Conservation (phyloP, 1,140 invertebrate species). For the Bombus confusus region DNA sequence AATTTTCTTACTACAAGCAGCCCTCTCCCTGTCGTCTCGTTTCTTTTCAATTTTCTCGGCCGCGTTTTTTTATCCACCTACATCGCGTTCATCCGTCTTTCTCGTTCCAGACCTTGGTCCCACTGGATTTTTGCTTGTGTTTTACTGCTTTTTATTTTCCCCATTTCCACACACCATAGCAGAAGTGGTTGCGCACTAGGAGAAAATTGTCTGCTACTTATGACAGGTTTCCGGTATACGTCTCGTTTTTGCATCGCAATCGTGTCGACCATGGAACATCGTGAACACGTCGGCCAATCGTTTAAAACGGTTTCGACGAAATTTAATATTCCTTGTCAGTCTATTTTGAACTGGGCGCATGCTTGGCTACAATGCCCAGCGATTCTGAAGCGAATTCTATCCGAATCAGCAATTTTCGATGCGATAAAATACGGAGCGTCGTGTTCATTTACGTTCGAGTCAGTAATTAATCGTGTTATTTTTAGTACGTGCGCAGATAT, state of each 20-base stretch:
- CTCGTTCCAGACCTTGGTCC: conserved; percentile 1
- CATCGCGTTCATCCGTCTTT: conserved; percentile 9
- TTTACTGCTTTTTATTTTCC: neutral
- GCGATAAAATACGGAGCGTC: neutral
- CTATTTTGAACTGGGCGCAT: no score
- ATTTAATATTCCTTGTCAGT: neutral
- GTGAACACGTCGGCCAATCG: neutral
- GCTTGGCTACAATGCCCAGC: no score
- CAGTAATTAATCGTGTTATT: no score
- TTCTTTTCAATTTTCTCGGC: conserved; percentile 33
- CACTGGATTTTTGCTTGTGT: conserved; percentile 20
- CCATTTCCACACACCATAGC: neutral
- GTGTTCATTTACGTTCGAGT: no score
- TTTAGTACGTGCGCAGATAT: no score
- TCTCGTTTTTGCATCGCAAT: neutral
- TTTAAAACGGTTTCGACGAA: neutral
- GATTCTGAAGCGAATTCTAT: no score
- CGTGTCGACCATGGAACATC: no score
- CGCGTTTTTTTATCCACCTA: conserved; percentile 5
- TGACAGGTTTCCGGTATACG: neutral
- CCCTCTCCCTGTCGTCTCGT: neutral
- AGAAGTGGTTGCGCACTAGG: neutral
- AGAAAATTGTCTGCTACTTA: conserved; percentile 36
- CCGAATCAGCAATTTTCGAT: neutral
- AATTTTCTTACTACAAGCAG: conserved; percentile 35